Evolutionary conservation across 2,888 invertebrate genomes (phyloP), one percentile per base, ranked within the genome.

Genomic region (Anticlea derivata): DNA sequence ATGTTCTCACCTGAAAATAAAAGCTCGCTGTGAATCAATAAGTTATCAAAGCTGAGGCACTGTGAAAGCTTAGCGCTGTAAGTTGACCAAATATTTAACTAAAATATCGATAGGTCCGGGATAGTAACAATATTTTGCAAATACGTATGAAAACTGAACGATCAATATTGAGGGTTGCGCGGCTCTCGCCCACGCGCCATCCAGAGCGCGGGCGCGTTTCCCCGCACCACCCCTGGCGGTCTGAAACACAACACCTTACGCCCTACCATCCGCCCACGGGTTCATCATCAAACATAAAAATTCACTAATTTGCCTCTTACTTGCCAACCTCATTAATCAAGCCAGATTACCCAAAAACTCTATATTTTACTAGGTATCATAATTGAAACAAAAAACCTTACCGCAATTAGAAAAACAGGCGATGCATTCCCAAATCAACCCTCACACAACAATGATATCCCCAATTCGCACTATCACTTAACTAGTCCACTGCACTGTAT

Each of bases 151-250:
- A 83, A 80, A 78, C 78, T 74, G 65, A 66, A 68, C 86, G 86
- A 90, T 90, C 89, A 87, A 90, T 90, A 90, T 75, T 62, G 73
- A 70, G 73, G 68, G 65, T 63, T 85, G 86, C 53, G 68, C 57
- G 72, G 49, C 60, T 65, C 58, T 58, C 62, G 59, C 56, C 56
- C 56, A 50, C 58, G 52, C 55, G 70, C 75, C 75, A 78, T 78
- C 79, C 77, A 35, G 35, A 6, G 47, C 81, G 78, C 74, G 72
- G 76, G 71, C 74, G 70, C 72, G 69, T 70, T 69, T 39, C 55
- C 48, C 43, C 50, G 63, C 68, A 60, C 54, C 67, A 55, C 65
- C 68, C 75, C 61, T 52, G 55, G 57, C 58, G 66, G 63, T 68
- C 71, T 70, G 75, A 78, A 80, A 80, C 69, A 70, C 71, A 70